These are phyloP conservation scores for Sebastes iracundus DNA, from an alignment of 2,797 vertebrate genomes.

Conservation along the genomic window DNA sequence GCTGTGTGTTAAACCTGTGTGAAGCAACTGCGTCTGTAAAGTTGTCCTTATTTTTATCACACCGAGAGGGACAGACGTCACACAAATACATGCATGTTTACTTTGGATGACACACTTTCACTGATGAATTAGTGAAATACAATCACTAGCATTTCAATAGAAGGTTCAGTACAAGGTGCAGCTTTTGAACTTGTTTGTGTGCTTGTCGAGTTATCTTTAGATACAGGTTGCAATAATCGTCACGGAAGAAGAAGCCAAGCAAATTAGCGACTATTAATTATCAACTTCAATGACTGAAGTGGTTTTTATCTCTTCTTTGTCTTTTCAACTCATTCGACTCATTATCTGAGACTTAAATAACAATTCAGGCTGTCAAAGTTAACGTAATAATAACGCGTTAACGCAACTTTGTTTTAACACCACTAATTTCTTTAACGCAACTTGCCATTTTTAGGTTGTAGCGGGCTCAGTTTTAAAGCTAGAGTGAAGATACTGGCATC, in stretches of 20 bases:
- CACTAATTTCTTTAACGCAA: no score
- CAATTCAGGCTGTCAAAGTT: no score
- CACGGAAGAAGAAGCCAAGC: background rate
- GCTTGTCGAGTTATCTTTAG: background rate
- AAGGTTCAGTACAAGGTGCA: background rate
- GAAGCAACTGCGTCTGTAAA: background rate
- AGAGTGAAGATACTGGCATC: no score
- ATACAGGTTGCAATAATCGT: background rate
- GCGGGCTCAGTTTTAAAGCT: no score
- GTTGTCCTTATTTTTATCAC: background rate
- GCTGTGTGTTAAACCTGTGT: background rate
- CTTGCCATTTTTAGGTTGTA: no score
- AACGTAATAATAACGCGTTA: no score
- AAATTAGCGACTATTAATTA: background rate
- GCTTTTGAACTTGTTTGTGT: background rate
- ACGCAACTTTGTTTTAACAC: no score
- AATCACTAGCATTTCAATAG: background rate
- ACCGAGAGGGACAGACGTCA: background rate
- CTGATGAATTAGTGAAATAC: background rate
- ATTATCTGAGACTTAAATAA: background rate
- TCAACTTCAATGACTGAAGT: background rate
- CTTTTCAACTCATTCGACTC: background rate
- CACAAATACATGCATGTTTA: background rate
- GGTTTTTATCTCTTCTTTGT: background rate
- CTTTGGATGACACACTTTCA: conserved; percentile 1